Evolutionary conservation across 2,113 vertebrate species (phyloP), one percentile per base, ranked within the genome.

Genomic region (Chunga burmeisteri): DNA sequence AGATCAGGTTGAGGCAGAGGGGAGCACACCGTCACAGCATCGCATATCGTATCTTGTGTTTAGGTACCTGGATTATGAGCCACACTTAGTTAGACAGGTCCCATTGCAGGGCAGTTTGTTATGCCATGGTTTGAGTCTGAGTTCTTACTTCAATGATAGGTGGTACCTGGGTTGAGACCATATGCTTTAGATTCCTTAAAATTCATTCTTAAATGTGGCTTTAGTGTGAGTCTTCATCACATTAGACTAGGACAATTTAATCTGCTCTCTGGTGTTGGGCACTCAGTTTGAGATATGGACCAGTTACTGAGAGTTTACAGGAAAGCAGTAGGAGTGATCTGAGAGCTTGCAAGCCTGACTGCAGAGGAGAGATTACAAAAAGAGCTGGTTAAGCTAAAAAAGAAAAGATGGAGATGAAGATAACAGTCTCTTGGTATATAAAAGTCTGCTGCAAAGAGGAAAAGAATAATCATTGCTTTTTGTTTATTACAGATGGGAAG

Each of bases 401-500:
- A 66, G 30, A 63, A 20, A 72, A 89, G 62, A 53, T 71, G 10
- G 36, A 72, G 8, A 36, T 68, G 61, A 65, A 94, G 90, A 79
- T 72, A 95, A 42, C 25, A 18, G 78, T 53, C 56, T 81, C 34
- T 32, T 79, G 62, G 66, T 61, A 42, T 44, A 13, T 49, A 42
- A 67, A 91, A 93, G 34, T 68, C 56, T 82, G 30, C 44, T 87
- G 34, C 27, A 70, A 62, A 65, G 29, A 68, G n/a, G 52, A 58
- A 86, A 90, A 65, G 52, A 85, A 53, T 80, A 68, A 80, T 87
- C 30, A 42, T 55, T 46, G n/a, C 0, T 17, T 25, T 88, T 86
- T 75, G 75, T 86, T 97, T 91, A 87, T 96, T 94, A 85, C 58
- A 80, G 70, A 49, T 74, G 61, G 27, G 49, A 68, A 55, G 52